Conservation (phyloP, 2,888 invertebrate genomes). For the Bugula neritina region DNA sequence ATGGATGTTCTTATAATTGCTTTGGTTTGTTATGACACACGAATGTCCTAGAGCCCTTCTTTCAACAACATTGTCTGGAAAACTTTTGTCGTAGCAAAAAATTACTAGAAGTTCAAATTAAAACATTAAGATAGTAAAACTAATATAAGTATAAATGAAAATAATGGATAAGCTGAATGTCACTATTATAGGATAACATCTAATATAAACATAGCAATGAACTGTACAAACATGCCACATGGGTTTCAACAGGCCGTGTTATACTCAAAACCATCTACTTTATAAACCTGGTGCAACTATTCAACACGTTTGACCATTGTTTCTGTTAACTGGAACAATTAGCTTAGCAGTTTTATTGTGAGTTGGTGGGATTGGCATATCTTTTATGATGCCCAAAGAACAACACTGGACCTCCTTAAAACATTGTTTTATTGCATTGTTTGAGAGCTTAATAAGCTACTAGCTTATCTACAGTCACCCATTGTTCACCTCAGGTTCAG, state of each 20-base stretch:
- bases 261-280: too few relatives aligned
- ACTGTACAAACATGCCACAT: not conserved
- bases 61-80: too few relatives aligned
- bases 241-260: too few relatives aligned
- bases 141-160: not conserved
- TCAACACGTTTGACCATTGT: not conserved
- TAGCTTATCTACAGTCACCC: not conserved
- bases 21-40: not conserved
- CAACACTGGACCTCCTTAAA: not conserved
- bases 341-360: not conserved
- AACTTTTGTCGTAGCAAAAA: too few relatives aligned
- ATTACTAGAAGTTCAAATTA: not conserved
- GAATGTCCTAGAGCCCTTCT: too few relatives aligned
- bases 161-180: not conserved
- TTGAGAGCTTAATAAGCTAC: not conserved
- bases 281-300: too few relatives aligned
- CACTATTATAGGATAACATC: not conserved
- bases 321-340: not conserved
- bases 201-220: not conserved
- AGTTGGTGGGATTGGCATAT: not conserved
- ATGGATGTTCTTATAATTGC: not conserved
- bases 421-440: not conserved
- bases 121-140: not conserved
- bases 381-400: not conserved
- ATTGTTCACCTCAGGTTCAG: too few relatives aligned